A percentile compares a stretch with the other conserved stretches of the same genome.
Conservation (phyloP, 2,113 vertebrate genomes). For the Amblyornis subalaris region DNA sequence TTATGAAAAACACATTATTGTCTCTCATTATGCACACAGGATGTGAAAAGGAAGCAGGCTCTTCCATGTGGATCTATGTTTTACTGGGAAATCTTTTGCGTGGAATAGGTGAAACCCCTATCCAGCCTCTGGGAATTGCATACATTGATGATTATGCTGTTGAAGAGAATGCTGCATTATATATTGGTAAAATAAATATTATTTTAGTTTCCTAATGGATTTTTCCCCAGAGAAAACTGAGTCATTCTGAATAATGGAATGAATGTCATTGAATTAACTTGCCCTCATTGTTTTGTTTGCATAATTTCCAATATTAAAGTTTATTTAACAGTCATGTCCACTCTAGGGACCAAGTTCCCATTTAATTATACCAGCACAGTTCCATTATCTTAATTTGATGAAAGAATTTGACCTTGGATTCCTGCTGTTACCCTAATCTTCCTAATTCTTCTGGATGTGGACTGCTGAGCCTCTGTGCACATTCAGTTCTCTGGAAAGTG, state of each 20-base stretch:
- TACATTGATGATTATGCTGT: slow-evolving; percentile 91
- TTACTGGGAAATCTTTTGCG: slow-evolving; percentile 91
- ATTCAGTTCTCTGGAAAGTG: slow-evolving; percentile 31
- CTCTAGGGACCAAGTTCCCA: background rate
- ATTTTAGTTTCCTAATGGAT: background rate
- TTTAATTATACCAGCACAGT: background rate
- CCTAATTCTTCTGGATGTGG: slow-evolving; percentile 36
- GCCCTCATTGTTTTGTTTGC: background rate
- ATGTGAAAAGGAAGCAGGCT: slow-evolving; percentile 81
- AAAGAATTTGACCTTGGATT: slow-evolving; percentile 45
- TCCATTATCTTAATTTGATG: slow-evolving; percentile 29
- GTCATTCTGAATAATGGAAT: background rate
- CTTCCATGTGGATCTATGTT: slow-evolving; percentile 88
- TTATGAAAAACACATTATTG: background rate
- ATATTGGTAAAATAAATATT: slow-evolving; percentile 79
- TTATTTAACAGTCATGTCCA: background rate
- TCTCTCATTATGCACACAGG: slow-evolving; percentile 56
- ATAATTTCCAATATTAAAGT: slow-evolving; percentile 35
- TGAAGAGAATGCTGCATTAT: slow-evolving; percentile 88
- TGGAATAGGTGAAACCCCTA: slow-evolving; percentile 91
- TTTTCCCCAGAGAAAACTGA: background rate
- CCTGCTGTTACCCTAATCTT: slow-evolving; percentile 53
- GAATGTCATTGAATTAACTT: background rate
- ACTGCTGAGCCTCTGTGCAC: slow-evolving; percentile 17
- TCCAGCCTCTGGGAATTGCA: slow-evolving; percentile 89